A percentile compares a stretch with the other conserved stretches of the same genome.
Evolutionary conservation across 2,888 invertebrate species (phyloP).

Genomic region (Hypercompe scribonia): DNA sequence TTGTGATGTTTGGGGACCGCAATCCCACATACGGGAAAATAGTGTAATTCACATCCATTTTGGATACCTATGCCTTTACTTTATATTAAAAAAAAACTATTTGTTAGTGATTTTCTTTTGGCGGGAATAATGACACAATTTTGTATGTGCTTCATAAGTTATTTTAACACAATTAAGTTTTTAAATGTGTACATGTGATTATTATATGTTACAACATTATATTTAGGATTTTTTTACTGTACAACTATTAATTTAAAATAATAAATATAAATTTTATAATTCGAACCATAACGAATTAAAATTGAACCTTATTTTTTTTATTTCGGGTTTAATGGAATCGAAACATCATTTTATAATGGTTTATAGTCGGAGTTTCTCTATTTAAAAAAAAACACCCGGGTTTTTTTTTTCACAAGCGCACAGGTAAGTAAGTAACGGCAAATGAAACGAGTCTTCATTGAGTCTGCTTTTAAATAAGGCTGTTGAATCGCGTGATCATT

Average conservation of each 20-base stretch:
- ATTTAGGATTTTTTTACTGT: not conserved
- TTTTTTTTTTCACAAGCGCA: constrained; percentile 10
- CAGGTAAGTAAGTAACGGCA: constrained; percentile 17
- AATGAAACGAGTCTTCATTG: constrained; percentile 34
- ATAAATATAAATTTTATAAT: too few relatives aligned
- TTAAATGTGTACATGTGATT: not conserved
- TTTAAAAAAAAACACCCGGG: not conserved
- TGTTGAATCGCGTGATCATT: constrained; percentile 39
- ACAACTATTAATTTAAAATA: too few relatives aligned
- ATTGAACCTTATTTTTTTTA: not conserved
- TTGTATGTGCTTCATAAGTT: not conserved
- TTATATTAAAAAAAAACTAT: constrained; percentile 14
- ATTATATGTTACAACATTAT: not conserved
- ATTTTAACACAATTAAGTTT: not conserved
- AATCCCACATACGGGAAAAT: constrained; percentile 61
- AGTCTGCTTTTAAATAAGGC: constrained; percentile 39
- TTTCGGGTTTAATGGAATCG: not conserved
- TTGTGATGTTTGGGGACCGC: constrained; percentile 75
- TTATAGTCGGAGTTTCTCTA: not conserved
- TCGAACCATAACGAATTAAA: too few relatives aligned
- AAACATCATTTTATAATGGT: not conserved
- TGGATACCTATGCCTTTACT: constrained; percentile 23
- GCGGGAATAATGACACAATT: not conserved
- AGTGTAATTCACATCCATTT: constrained; percentile 74
- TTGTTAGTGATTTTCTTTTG: constrained; percentile 6